Evolutionary conservation across 2,113 vertebrate species (phyloP).

Genomic region (Uria lomvia): DNA sequence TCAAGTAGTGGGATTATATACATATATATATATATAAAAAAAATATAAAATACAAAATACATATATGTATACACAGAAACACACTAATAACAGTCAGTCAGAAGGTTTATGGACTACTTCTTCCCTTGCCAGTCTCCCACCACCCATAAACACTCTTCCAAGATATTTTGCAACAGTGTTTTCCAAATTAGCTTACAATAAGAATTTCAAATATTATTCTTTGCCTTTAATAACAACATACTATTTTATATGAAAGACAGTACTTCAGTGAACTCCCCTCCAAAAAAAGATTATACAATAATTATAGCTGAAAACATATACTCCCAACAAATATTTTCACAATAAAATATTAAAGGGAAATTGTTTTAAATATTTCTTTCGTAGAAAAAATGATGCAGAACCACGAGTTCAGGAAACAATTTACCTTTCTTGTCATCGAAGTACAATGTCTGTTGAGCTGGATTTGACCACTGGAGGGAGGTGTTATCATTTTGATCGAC

Average conservation of each 20-base stretch:
- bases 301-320: neutral
- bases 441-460: constrained; percentile 98
- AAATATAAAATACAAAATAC: neutral
- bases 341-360: neutral
- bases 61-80: neutral
- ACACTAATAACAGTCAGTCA: neutral
- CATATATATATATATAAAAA: too few species aligned
- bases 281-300: neutral
- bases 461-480: constrained; percentile 99
- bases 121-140: neutral
- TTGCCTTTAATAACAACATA: neutral
- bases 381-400: constrained; percentile 27
- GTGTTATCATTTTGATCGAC: constrained; percentile 99
- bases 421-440: constrained; percentile 99
- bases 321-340: neutral
- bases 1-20: neutral
- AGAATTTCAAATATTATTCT: neutral
- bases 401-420: constrained; percentile 25
- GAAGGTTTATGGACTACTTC: neutral
- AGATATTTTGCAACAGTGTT: neutral
- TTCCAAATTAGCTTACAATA: neutral
- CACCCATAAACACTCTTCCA: neutral
- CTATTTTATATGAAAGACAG: neutral
- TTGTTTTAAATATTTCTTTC: neutral
- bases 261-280: neutral